These are phyloP conservation scores for Drosophila triauraria DNA, from an alignment of 1,140 invertebrate genomes.

Conservation along the genomic window DNA sequence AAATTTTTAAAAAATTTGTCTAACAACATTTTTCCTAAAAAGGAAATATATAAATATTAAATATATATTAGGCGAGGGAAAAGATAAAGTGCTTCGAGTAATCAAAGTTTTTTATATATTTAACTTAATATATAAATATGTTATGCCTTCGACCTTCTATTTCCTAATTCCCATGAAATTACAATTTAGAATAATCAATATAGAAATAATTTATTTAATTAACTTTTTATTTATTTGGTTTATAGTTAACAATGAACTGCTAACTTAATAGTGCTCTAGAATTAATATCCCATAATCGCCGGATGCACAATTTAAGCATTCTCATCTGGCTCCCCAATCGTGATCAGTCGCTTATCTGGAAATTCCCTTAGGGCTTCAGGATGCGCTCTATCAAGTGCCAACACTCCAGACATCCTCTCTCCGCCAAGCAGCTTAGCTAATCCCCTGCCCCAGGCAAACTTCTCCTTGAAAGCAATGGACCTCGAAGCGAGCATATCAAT, in stretches of 20 bases:
- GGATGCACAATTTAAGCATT: neutral
- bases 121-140: too few species aligned
- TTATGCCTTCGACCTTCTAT: neutral
- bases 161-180: too few species aligned
- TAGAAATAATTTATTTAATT: neutral
- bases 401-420: neutral
- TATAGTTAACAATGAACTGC: too few species aligned
- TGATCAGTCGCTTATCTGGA: neutral
- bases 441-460: constrained; percentile 7
- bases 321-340: neutral
- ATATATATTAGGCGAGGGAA: too few species aligned
- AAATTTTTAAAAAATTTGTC: neutral
- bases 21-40: neutral
- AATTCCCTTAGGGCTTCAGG: neutral
- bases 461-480: constrained; percentile 34
- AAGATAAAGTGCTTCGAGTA: too few species aligned
- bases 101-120: too few species aligned
- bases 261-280: too few species aligned
- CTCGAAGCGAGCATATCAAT: constrained; percentile 46
- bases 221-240: too few species aligned
- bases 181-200: neutral
- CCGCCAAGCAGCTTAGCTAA: neutral
- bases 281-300: neutral
- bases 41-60: neutral
- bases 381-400: neutral